A percentile compares a stretch with the other conserved stretches of the same genome.
phyloP scores from a whole-genome alignment of 1,140 invertebrate genomes.

The Leptonema lineaticorne region DNA sequence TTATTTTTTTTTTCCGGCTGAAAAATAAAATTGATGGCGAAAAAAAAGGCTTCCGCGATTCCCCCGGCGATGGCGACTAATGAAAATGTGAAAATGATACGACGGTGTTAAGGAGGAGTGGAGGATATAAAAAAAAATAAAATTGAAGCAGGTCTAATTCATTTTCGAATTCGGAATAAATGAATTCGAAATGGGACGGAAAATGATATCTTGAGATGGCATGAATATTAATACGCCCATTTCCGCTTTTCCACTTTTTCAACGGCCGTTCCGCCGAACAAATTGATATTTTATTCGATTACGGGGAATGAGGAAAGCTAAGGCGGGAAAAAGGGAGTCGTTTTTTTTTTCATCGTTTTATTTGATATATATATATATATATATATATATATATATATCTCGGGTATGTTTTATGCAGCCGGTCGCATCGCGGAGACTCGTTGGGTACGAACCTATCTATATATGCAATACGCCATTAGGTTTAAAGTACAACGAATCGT shows the following conservation, averaged over 20 bases:
- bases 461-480: slow-evolving; percentile 37
- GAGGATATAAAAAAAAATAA: neutral
- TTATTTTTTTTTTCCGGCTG: too few relatives aligned
- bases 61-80: slow-evolving; percentile 9
- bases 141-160: slow-evolving; percentile 35
- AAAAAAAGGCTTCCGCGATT: neutral
- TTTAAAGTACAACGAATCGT: slow-evolving; percentile 38
- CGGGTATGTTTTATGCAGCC: slow-evolving; percentile 9
- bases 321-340: neutral
- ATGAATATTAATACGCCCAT: slow-evolving; percentile 31
- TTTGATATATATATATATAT: too few relatives aligned
- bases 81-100: slow-evolving; percentile 37
- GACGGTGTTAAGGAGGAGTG: neutral
- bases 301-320: neutral
- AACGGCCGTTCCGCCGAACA: slow-evolving; percentile 23
- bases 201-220: slow-evolving; percentile 36
- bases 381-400: too few relatives aligned
- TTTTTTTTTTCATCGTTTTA: too few relatives aligned
- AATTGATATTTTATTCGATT: slow-evolving; percentile 33
- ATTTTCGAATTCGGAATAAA: slow-evolving; percentile 39
- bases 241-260: slow-evolving; percentile 26
- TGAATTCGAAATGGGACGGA: slow-evolving; percentile 35
- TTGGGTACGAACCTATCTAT: slow-evolving; percentile 38
- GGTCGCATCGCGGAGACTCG: slow-evolving; percentile 27
- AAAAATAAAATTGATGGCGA: neutral